A percentile compares a stretch with the other conserved stretches of the same genome.
phyloP scores from a whole-genome alignment of 2,113 vertebrate genomes.

The Xenopus borealis region DNA sequence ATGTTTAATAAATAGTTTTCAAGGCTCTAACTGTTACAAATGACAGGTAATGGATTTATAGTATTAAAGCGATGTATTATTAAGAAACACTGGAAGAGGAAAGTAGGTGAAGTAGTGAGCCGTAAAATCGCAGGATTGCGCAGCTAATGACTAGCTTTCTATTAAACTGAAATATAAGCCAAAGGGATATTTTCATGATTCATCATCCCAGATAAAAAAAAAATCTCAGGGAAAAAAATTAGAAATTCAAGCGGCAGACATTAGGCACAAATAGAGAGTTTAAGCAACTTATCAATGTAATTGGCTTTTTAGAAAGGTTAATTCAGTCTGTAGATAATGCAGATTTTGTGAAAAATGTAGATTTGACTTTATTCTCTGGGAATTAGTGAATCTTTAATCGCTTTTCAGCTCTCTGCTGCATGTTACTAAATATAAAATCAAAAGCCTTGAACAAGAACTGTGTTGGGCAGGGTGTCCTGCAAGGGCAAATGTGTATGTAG shows the following conservation, averaged over 20 bases:
- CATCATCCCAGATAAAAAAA: background rate
- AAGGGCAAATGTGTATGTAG: no score
- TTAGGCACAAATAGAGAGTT: background rate
- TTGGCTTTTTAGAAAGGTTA: background rate
- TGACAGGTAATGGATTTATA: constrained; percentile 26
- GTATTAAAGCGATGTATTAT: constrained; percentile 6
- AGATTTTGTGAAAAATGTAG: no score
- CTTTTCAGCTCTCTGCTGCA: no score
- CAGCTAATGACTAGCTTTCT: constrained; percentile 9
- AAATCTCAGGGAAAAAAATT: no score
- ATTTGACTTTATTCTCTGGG: no score
- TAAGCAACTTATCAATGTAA: background rate
- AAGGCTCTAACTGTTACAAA: constrained; percentile 8
- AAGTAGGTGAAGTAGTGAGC: background rate
- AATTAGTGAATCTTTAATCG: no score
- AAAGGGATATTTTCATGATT: constrained; percentile 4
- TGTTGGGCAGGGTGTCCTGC: no score
- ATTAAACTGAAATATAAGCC: constrained; percentile 7
- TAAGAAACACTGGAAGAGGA: background rate
- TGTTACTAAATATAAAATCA: no score
- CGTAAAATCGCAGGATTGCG: constrained; percentile 9
- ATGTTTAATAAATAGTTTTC: constrained; percentile 12
- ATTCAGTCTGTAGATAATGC: no score
- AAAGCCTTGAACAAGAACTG: no score
- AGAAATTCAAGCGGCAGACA: background rate